Evolutionary conservation across 2,797 vertebrate species (phyloP).

Genomic region (Toxotes lorentzi): DNA sequence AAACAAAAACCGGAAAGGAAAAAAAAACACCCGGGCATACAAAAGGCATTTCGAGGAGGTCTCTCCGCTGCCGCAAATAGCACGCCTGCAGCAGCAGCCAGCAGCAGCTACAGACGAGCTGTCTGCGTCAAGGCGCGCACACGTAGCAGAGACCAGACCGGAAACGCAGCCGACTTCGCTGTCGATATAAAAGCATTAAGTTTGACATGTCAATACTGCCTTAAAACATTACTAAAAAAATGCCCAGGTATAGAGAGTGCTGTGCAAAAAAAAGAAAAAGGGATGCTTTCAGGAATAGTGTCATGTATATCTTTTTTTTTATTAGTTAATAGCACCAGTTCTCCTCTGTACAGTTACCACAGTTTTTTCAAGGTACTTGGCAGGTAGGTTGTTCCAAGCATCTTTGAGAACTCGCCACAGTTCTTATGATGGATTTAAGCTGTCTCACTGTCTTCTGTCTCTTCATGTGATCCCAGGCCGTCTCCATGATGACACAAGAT

Average conservation of each 20-base stretch:
- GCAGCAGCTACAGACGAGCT: conserved; percentile 80
- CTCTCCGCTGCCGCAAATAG: conserved; percentile 86
- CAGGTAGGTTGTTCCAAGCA: too few relatives aligned
- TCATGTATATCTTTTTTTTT: not conserved
- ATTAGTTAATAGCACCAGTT: not conserved
- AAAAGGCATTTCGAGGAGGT: conserved; percentile 81
- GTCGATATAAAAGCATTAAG: conserved; percentile 50
- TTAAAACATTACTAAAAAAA: too few relatives aligned
- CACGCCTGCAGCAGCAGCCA: conserved; percentile 88
- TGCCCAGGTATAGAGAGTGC: not conserved
- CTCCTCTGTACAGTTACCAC: too few relatives aligned
- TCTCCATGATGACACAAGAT: not conserved
- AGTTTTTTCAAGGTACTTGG: too few relatives aligned
- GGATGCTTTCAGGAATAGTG: not conserved
- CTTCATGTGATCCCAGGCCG: too few relatives aligned
- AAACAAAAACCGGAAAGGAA: conserved; percentile 48
- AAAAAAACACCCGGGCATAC: conserved; percentile 60
- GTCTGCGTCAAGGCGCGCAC: conserved; percentile 59
- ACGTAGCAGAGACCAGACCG: conserved; percentile 7
- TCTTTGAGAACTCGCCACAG: too few relatives aligned
- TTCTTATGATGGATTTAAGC: too few relatives aligned
- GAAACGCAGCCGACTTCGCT: not conserved
- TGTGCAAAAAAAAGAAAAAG: not conserved
- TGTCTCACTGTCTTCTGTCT: too few relatives aligned
- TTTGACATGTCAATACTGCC: not conserved